Evolutionary conservation across 2,797 vertebrate species (phyloP).

Genomic region (Cirrhinus mrigala): DNA sequence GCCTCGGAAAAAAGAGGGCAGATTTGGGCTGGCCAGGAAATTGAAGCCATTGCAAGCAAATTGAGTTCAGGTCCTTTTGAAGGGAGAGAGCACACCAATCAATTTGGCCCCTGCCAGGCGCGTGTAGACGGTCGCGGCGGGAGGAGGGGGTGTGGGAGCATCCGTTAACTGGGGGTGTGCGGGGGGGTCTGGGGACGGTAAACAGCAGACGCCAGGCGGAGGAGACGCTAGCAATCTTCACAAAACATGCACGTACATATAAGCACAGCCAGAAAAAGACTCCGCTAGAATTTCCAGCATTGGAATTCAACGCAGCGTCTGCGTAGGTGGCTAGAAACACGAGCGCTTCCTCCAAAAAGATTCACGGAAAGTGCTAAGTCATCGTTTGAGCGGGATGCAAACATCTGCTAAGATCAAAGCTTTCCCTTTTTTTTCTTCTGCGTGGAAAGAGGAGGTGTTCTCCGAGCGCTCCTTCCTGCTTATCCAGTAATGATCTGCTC

Average conservation of each 20-base stretch:
- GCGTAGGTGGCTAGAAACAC: constrained; percentile 32
- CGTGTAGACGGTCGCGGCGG: constrained; percentile 74
- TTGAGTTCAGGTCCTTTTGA: constrained; percentile 86
- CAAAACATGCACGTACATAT: constrained; percentile 18
- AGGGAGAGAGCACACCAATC: constrained; percentile 85
- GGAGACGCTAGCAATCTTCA: constrained; percentile 5
- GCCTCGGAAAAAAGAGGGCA: constrained; percentile 60
- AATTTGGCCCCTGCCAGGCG: constrained; percentile 80
- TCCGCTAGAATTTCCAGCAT: constrained; percentile 25
- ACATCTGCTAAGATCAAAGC: constrained; percentile 35
- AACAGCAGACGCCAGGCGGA: constrained; percentile 70
- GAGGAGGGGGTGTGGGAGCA: constrained; percentile 70
- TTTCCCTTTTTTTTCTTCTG: background rate
- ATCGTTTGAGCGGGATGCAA: constrained; percentile 11
- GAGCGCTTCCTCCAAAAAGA: constrained; percentile 22
- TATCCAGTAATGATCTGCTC: constrained; percentile 10
- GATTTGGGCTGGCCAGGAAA: constrained; percentile 80
- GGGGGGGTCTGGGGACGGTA: constrained; percentile 67
- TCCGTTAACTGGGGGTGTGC: constrained; percentile 67
- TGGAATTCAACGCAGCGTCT: constrained; percentile 40
- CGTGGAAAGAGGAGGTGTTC: constrained; percentile 5
- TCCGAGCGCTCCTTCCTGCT: background rate
- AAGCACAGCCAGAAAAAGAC: constrained; percentile 46
- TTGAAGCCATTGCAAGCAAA: constrained; percentile 87
- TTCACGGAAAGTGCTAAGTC: constrained; percentile 30